Percentiles rank a stretch among this genome's conserved stretches.
phyloP scores from a whole-genome alignment of 1,140 invertebrate genomes.

The Anastrepha obliqua region DNA sequence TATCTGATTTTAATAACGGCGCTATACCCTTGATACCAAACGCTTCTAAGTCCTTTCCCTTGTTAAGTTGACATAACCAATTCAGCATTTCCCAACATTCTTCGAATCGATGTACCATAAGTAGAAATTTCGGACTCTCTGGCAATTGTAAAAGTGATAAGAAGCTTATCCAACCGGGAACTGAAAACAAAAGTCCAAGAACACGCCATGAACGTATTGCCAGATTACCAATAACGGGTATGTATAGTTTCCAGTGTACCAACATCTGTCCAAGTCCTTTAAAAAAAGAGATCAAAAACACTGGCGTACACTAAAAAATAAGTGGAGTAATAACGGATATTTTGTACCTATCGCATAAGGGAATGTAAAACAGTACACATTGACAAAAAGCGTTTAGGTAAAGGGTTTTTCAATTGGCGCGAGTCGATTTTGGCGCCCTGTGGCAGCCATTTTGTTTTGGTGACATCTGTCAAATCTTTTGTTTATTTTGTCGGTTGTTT shows the following conservation, averaged over 20 bases:
- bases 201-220: conserved; percentile 77
- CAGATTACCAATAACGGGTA: conserved; percentile 56
- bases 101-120: conserved; percentile 73
- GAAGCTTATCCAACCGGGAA: conserved; percentile 77
- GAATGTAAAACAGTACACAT: too few relatives aligned
- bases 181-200: conserved; percentile 77
- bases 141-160: conserved; percentile 76
- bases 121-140: conserved; percentile 79
- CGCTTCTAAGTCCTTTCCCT: conserved; percentile 61
- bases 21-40: not conserved
- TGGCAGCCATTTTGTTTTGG: too few relatives aligned
- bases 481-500: too few relatives aligned
- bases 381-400: too few relatives aligned
- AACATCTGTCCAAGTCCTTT: not conserved
- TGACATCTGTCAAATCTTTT: too few relatives aligned
- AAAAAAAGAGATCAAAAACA: not conserved
- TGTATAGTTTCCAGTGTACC: conserved; percentile 64
- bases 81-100: conserved; percentile 75
- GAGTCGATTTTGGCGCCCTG: too few relatives aligned
- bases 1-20: not conserved
- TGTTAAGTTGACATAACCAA: conserved; percentile 74
- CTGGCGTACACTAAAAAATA: too few relatives aligned
- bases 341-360: too few relatives aligned
- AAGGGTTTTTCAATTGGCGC: too few relatives aligned
- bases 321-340: too few relatives aligned